phyloP scores from a whole-genome alignment of 2,888 invertebrate species.

The Cosmopolites sordidus region DNA sequence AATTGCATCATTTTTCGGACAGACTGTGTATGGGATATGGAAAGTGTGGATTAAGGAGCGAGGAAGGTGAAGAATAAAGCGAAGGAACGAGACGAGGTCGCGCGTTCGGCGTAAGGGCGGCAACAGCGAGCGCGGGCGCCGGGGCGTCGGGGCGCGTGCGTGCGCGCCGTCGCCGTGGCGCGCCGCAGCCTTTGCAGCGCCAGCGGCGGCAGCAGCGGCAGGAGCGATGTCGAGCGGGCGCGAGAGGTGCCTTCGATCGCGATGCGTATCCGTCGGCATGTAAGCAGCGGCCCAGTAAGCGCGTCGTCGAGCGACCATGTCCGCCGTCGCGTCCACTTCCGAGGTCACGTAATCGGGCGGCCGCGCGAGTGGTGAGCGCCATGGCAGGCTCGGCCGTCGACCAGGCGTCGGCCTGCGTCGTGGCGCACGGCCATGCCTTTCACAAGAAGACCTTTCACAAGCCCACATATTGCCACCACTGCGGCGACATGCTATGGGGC shows the following conservation, averaged over 20 bases:
- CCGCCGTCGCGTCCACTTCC: conserved; percentile 25
- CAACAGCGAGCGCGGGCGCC: conserved; percentile 19
- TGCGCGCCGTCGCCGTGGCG: conserved; percentile 16
- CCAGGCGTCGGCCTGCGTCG: conserved; percentile 37
- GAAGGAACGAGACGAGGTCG: too few species aligned
- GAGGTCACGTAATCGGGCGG: conserved; percentile 27
- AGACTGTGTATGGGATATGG: too few species aligned
- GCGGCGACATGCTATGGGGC: conserved; percentile 99
- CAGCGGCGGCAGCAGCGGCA: conserved; percentile 40
- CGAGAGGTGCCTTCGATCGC: conserved; percentile 4
- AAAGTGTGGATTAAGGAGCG: too few species aligned
- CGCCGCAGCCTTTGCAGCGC: conserved; percentile 38
- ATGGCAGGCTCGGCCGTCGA: conserved; percentile 40
- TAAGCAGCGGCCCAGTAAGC: conserved; percentile 10
- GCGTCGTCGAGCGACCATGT: conserved; percentile 27
- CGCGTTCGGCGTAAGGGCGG: conserved; percentile 16
- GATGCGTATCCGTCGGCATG: conserved; percentile 8
- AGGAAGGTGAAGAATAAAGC: too few species aligned
- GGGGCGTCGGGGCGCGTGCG: conserved; percentile 38
- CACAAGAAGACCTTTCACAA: conserved; percentile 99
- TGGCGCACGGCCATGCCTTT: conserved; percentile 91
- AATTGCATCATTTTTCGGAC: too few species aligned
- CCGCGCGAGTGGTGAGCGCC: conserved; percentile 25
- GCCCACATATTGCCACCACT: conserved; percentile 99
- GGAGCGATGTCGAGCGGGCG: conserved; percentile 20